Conservation (phyloP, 1,140 invertebrate genomes). For the Metaphire vulgaris region DNA sequence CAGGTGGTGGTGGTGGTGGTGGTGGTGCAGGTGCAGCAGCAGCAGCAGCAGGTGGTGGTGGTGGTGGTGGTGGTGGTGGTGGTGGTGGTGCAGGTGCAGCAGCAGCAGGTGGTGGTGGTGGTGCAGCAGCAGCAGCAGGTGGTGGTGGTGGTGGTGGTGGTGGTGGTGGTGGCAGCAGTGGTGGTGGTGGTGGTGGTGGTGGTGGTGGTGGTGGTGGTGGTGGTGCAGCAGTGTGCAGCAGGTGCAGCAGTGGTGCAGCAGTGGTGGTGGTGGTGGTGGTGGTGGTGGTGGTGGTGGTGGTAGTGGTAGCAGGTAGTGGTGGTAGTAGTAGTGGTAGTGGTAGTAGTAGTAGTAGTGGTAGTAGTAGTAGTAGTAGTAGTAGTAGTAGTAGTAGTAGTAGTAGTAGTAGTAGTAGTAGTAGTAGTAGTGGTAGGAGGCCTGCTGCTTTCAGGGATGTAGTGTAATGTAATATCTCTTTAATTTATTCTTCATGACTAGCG, state of each 20-base stretch:
- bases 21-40: too few relatives aligned
- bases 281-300: background rate
- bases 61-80: background rate
- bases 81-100: background rate
- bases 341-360: too few relatives aligned
- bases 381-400: too few relatives aligned
- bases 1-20: background rate
- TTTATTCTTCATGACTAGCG: background rate
- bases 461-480: background rate
- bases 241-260: too few relatives aligned
- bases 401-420: too few relatives aligned
- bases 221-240: background rate
- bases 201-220: constrained; percentile 9
- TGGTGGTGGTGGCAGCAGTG: background rate
- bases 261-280: background rate
- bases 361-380: too few relatives aligned
- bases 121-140: background rate
- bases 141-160: background rate
- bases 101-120: background rate
- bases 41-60: background rate
- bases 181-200: background rate
- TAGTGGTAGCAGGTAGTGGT: too few relatives aligned
- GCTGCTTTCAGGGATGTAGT: background rate
- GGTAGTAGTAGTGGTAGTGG: too few relatives aligned
- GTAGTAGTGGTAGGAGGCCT: too few relatives aligned